Base-by-base conservation (phyloP, 2,888 invertebrate species). In the Drosophila affinis region DNA sequence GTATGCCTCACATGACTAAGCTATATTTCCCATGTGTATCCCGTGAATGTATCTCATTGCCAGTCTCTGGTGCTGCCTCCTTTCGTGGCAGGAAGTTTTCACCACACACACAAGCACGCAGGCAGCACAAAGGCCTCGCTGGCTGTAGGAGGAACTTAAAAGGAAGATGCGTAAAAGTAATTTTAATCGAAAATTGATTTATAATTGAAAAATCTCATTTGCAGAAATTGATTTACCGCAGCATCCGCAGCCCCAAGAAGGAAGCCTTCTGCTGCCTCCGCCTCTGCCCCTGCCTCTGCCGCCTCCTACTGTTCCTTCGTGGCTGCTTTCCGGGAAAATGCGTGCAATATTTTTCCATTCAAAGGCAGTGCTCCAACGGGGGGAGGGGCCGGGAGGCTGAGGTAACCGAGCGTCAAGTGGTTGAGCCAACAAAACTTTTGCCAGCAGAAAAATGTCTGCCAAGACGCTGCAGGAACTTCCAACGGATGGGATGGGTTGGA, bases 131-230 rank as follows among this genome's bases (percentile, higher is more conserved):
- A 46, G 58, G 47, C 27, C 7, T 5, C 10, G 29, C 51, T 5
- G 14, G 29, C 51, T 12, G 46, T 9, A n/a, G 52, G 34, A 21
- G 53, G 10, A 39, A 73, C 72, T 75, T 74, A 70, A 83, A 72
- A 75, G 67, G 76, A 80, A 88, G 80, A 78, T 89, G 88, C 85
- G 90, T 89, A 90, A 88, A 92, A 91, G 90, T 89, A 91, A 91
- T 91, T 91, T 92, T 91, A 91, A 91, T 91, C 90, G 92, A 91
- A 92, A 92, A 92, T 92, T 91, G 91, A 92, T 92, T 92, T 92
- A 92, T 92, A 92, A 92, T 92, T 92, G 92, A 90, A 92, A 92
- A 92, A 90, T 89, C 89, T 89, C 89, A 85, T 90, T 90, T 83
- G 79, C 79, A 90, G 88, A 89, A 91, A 90, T 91, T 91, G 90